Percentiles rank a stretch among this genome's conserved stretches.
phyloP scores from a whole-genome alignment of 2,888 invertebrate species.

The Trypoxylon attenuatum region DNA sequence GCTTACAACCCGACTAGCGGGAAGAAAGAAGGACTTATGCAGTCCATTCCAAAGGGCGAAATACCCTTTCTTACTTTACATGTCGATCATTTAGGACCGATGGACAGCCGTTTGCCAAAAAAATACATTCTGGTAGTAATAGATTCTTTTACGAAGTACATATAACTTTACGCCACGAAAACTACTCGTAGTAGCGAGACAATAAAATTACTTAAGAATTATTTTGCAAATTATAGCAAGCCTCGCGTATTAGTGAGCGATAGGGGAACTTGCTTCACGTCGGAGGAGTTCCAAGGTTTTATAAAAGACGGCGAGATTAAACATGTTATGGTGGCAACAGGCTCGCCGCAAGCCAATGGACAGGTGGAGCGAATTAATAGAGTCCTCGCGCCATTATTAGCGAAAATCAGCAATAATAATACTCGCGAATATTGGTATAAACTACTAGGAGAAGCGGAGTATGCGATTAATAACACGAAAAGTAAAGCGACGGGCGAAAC shows the following conservation, averaged over 20 bases:
- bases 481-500: slow-evolving; percentile 55
- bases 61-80: slow-evolving; percentile 2
- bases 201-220: slow-evolving; percentile 38
- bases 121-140: slow-evolving; percentile 1
- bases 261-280: slow-evolving; percentile 56
- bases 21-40: not conserved
- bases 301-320: slow-evolving; percentile 34
- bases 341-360: slow-evolving; percentile 59
- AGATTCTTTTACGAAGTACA: slow-evolving; percentile 6
- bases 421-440: slow-evolving; percentile 37
- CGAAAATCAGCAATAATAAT: slow-evolving; percentile 1
- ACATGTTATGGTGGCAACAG: slow-evolving; percentile 56
- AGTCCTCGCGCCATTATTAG: slow-evolving; percentile 4
- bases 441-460: slow-evolving; percentile 32
- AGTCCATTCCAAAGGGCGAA: not conserved
- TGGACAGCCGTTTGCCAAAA: not conserved
- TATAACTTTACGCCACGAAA: slow-evolving; percentile 4
- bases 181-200: slow-evolving; percentile 19
- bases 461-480: slow-evolving; percentile 42
- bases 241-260: not conserved
- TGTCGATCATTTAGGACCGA: slow-evolving; percentile 3
- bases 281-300: slow-evolving; percentile 50
- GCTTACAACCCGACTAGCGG: not conserved
- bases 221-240: slow-evolving; percentile 43
- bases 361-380: slow-evolving; percentile 46